Evolutionary conservation across 1,140 invertebrate genomes (phyloP), one percentile per base, ranked within the genome.

Genomic region (Papilio xuthus): DNA sequence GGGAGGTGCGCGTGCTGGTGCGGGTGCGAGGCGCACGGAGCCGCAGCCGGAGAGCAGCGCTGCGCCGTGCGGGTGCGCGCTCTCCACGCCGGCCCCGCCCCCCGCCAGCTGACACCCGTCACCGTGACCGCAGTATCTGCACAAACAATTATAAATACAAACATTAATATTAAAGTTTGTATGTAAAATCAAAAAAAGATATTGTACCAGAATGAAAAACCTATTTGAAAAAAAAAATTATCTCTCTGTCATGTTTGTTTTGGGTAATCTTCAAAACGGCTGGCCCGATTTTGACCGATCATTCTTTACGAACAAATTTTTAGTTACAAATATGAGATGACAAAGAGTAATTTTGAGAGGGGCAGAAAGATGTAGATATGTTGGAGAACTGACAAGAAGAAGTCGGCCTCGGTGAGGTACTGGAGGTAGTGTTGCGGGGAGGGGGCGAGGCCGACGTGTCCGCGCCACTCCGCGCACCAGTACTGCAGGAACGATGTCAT

Each of bases 11-110:
- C 95, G 89, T 41, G 94, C 94, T 20, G 96, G 96, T 23, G 95
- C 84, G 23, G 92, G 87, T 28, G 88, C 84, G 42, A 97, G 92
- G 60, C 95, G 93, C 15, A 95, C 96, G 88, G 97, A 97, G 76
- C 95, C 95, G 90, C 97, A 98, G 26, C 97, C 97, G 90, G 97
- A 96, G 70, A 98, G 94, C 60, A 97, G 85, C 13, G 95, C 94
- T 13, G 95, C 94, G 94, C 63, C 97, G 84, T 13, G 95, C 94
- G 15, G 95, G 94, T 4, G 95, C 94, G 77, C 94, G 93, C 96
- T 94, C 73, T 97, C 94, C 81, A 95, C 84, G 23, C 84, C 85
- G 28, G 82, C 81, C 56, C 86, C 83, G 44, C 94, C 94, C 6
- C 94, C 84, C 56, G 96, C 94, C 86, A 96, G 96, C 84, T 97